Percentiles rank a stretch among this genome's conserved stretches.
phyloP scores from a whole-genome alignment of 1,140 invertebrate species.

The Drosophila bocki region DNA sequence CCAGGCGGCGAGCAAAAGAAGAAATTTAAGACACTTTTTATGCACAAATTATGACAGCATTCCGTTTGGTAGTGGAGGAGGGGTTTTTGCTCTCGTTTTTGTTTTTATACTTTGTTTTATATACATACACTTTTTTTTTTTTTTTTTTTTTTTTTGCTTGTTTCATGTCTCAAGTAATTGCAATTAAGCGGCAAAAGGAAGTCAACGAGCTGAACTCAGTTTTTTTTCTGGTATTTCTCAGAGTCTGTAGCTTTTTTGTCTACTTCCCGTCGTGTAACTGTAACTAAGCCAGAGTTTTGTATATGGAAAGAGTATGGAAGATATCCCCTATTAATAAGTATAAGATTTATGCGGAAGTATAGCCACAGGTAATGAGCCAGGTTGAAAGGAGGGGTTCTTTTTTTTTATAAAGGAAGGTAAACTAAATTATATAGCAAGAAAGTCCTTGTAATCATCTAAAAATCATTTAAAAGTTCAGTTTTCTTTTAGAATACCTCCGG shows the following conservation, averaged over 20 bases:
- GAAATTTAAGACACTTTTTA: constrained; percentile 39
- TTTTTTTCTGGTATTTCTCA: constrained; percentile 7
- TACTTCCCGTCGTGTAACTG: constrained; percentile 6
- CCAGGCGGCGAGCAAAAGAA: constrained; percentile 28
- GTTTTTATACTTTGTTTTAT: constrained; percentile 10
- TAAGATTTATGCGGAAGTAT: no score
- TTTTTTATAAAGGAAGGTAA: not conserved
- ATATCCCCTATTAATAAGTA: not conserved
- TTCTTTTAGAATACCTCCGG: no score
- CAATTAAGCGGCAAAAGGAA: constrained; percentile 74
- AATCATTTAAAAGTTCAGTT: not conserved
- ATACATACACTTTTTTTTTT: not conserved
- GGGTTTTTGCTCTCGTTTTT: constrained; percentile 10
- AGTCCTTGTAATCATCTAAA: not conserved
- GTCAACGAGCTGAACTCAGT: constrained; percentile 45
- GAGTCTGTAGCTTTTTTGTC: constrained; percentile 10
- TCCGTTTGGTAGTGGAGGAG: not conserved
- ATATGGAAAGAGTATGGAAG: not conserved
- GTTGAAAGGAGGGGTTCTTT: no score
- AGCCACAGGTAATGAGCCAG: no score
- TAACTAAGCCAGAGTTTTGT: constrained; percentile 27
- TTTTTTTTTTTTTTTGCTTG: constrained; percentile 25
- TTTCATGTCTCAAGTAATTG: constrained; percentile 72
- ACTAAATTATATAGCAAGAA: no score
- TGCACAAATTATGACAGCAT: constrained; percentile 69